Evolutionary conservation across 2,797 vertebrate species (phyloP), one percentile per base, ranked within the genome.

Genomic region (Merluccius polli): DNA sequence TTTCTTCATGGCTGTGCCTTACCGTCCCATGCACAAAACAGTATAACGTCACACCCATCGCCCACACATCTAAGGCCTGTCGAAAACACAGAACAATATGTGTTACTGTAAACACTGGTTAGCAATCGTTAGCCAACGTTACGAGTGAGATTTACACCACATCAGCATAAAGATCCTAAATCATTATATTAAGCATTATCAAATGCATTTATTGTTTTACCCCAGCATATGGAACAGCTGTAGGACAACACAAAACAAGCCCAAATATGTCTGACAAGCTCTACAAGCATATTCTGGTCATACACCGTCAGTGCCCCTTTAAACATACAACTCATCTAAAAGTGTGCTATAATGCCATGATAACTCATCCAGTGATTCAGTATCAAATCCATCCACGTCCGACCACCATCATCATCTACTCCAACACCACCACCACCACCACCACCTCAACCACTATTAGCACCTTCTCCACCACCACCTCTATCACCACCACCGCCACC

Each of bases 11-110:
- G 59, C 52, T 15, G 30, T 15, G n/a, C 59, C 93, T 94, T 88
- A 98, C 97, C 96, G 93, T 96, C 75, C 97, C 98, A 0, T 94
- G 95, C 77, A 98, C 94, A 83, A 99, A 98, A 89, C 97, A 98
- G 92, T 95, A 97, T 27, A 99, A 91, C 0, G 97, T 99, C 77
- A 99, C 91, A 68, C 97, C 98, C 80, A 98, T 96, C 75, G 98
- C 97, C 98, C 98, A 99, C 30, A 99, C 94, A 29, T 99, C 98
- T 84, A 98, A 90, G 12, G 97, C 97, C 98, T 99, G 92, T 72
- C 89, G 91, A 73, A 13, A 27, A 65, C 59, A 65, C 4, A 29
- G 52, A 59, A 59, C 33, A 21, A 11, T 3, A 38, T 38, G 13
- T 13, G 13, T 48, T 6, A 48, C 3, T 48, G 44, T 21, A 18